A percentile compares a stretch with the other conserved stretches of the same genome.
phyloP scores from a whole-genome alignment of 53 echinoderm and acorn worm genomes.

The Paelopatides confundens region DNA sequence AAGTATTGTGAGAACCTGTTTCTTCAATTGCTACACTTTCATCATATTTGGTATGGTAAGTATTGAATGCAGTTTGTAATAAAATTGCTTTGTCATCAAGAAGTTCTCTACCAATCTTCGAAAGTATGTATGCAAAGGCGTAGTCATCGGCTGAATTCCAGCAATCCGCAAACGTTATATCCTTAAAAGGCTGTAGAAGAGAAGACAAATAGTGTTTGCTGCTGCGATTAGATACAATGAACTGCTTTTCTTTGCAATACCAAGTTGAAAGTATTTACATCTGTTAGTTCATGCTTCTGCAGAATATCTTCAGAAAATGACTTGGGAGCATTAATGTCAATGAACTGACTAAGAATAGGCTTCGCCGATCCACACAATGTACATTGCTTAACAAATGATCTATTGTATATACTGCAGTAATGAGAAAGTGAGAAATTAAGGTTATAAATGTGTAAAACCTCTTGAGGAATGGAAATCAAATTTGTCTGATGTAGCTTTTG shows the following conservation, averaged over 20 bases:
- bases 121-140: background rate
- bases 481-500: background rate
- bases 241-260: background rate
- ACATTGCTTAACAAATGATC: background rate
- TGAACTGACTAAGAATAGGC: background rate
- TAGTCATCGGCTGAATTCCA: background rate
- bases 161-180: background rate
- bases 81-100: constrained; percentile 9
- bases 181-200: background rate
- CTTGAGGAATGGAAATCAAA: background rate
- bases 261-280: background rate
- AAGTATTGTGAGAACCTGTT: background rate
- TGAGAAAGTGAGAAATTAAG: background rate
- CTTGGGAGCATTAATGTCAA: background rate
- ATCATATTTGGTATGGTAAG: background rate
- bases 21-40: background rate
- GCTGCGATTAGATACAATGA: background rate
- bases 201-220: background rate
- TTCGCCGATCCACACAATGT: background rate
- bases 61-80: background rate
- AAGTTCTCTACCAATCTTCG: background rate
- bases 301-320: background rate
- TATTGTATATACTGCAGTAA: background rate
- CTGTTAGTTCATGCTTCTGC: background rate
- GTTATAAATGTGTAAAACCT: background rate